Base-by-base conservation (phyloP, 2,888 invertebrate species). In the Philereme vetulata region DNA sequence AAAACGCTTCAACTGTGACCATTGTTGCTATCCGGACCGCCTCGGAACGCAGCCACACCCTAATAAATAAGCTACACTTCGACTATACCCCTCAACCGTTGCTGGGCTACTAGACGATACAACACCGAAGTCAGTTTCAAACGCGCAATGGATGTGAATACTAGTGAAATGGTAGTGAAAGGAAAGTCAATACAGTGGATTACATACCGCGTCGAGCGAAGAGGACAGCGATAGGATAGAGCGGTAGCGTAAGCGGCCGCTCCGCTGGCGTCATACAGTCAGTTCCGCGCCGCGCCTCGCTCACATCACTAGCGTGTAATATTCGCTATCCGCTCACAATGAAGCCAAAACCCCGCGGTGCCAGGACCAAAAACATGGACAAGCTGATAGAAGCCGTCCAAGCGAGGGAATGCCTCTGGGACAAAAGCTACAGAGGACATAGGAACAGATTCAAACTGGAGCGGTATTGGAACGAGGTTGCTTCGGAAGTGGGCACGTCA, bases 391-490 rank as follows among this genome's bases (percentile, higher is more conserved):
- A 86, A n/a, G 91, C 92, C 55, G 92, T 92, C 46, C 92, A 92
- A 64, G 90, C 90, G 2, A 80, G 92, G 53, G 92, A 92, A 66
- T 90, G 90, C 70, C 72, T 90, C 44, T 92, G 92, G 92, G 92
- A 91, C 65, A 90, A 85, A 62, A 88, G 86, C 50, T 91, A 90
- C 60, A 80, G 90, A 62, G 91, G 91, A 33, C 91, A 90, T 65
- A 78, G 90, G 71, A 92, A 91, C 76, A 77, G 90, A 56, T 91
- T 89, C 68, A 91, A 90, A 65, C 73, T 90, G 78, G 92, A 90
- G 78, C 79, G 91, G 10, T 92, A 89, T 72, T 92, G 92, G 92
- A 90, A 88, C 65, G 92, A 92, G 72, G 91, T 92, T 11, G 91
- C 91, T 0, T 78, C 86, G 0, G 91, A 91, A 69, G 87, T 92